A percentile compares a stretch with the other conserved stretches of the same genome.
phyloP scores from a whole-genome alignment of 2,888 invertebrate species.

The Temnothorax ravouxi region DNA sequence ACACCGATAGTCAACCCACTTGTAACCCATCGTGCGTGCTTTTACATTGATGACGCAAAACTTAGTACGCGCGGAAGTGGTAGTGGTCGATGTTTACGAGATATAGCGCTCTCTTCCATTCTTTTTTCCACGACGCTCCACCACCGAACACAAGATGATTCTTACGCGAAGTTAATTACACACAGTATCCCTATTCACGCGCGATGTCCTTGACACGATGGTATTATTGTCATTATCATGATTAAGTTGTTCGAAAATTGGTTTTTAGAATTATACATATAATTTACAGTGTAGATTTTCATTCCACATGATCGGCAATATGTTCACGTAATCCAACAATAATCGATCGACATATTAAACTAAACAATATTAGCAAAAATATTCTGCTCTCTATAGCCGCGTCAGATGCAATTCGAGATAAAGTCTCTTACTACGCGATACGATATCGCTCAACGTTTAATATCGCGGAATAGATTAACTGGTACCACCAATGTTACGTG shows the following conservation, averaged over 20 bases:
- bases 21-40: constrained; percentile 31
- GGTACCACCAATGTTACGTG: neutral
- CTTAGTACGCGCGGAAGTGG: constrained; percentile 36
- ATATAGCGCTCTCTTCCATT: neutral
- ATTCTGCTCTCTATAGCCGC: constrained; percentile 17
- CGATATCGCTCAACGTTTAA: constrained; percentile 27
- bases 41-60: constrained; percentile 57
- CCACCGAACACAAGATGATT: neutral
- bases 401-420: constrained; percentile 14
- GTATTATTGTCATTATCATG: neutral
- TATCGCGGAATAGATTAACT: constrained; percentile 40
- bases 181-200: neutral
- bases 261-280: neutral
- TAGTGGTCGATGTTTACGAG: constrained; percentile 13
- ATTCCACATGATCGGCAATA: too few relatives aligned
- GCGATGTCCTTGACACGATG: neutral
- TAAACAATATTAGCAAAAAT: constrained; percentile 17
- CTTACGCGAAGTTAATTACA: neutral
- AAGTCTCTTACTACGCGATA: constrained; percentile 30
- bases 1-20: constrained; percentile 43
- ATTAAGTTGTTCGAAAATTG: neutral
- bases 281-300: neutral
- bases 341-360: neutral
- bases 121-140: neutral
- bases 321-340: constrained; percentile 1